These are phyloP conservation scores for Takifugu rubripes DNA, from an alignment of 2,797 vertebrate species.

Conservation along the genomic window DNA sequence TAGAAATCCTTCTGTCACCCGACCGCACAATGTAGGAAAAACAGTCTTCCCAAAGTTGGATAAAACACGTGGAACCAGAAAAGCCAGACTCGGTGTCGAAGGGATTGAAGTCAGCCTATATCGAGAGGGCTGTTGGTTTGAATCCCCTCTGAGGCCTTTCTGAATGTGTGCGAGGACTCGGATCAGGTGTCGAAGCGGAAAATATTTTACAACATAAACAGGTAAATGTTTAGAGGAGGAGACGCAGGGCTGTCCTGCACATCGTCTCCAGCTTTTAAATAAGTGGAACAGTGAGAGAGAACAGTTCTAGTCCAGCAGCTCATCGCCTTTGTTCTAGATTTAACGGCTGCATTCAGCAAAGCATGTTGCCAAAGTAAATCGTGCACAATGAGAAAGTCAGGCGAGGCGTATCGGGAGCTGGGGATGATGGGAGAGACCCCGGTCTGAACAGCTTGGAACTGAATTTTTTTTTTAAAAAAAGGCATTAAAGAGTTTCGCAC, in stretches of 20 bases:
- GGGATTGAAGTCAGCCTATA: too few relatives aligned
- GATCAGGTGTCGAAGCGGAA: too few relatives aligned
- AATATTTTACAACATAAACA: too few relatives aligned
- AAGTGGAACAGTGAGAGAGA: neutral
- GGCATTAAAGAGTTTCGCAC: conserved; percentile 10
- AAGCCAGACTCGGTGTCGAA: too few relatives aligned
- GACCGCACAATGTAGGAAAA: neutral
- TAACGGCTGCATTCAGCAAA: conserved; percentile 43
- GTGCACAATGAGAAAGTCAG: conserved; percentile 43
- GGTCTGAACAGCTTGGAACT: conserved; percentile 13
- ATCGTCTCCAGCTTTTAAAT: too few relatives aligned
- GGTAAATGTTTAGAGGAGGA: too few relatives aligned
- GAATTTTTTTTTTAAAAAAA: conserved; percentile 2
- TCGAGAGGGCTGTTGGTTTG: too few relatives aligned
- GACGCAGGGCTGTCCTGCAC: too few relatives aligned
- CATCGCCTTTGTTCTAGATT: conserved; percentile 45
- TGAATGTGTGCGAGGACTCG: too few relatives aligned
- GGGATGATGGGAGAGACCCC: conserved; percentile 31
- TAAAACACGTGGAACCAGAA: too few relatives aligned
- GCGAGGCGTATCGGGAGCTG: conserved; percentile 19
- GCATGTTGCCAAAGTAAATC: conserved; percentile 38
- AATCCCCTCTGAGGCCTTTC: too few relatives aligned
- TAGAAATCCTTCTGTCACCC: neutral
- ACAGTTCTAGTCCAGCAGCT: conserved; percentile 23
- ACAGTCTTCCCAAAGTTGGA: too few relatives aligned